phyloP scores from a whole-genome alignment of 1,140 invertebrate species.

The Babylonia areolata region DNA sequence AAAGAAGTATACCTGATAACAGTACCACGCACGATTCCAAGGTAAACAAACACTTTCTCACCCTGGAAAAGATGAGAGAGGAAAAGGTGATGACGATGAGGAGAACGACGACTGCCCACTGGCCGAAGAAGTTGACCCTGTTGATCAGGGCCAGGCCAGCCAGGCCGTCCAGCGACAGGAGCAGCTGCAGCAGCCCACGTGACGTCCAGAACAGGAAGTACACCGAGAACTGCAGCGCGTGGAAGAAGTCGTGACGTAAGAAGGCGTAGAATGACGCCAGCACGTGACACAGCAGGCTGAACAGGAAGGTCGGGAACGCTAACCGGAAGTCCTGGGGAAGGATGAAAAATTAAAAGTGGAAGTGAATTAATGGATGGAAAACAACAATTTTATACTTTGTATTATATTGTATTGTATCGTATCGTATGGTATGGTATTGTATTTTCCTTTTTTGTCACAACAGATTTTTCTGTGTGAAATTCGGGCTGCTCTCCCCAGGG shows the following conservation, averaged over 20 bases:
- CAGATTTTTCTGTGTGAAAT: no score
- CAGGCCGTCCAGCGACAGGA: slow-evolving; percentile 45
- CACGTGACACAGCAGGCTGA: slow-evolving; percentile 55
- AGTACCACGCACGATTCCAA: no score
- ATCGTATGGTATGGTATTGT: no score
- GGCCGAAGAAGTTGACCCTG: slow-evolving; percentile 58
- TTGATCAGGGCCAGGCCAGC: slow-evolving; percentile 11
- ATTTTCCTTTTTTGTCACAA: no score
- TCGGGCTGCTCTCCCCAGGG: no score
- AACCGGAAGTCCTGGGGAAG: slow-evolving; percentile 49
- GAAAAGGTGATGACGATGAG: slow-evolving; percentile 49
- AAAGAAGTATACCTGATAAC: no score
- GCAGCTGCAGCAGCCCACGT: slow-evolving; percentile 44
- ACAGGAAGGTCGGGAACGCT: slow-evolving; percentile 57
- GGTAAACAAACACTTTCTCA: neutral
- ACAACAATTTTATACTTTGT: no score
- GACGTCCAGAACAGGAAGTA: slow-evolving; percentile 62
- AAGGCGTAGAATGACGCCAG: slow-evolving; percentile 63
- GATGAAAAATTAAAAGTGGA: neutral
- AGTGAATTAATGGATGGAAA: no score
- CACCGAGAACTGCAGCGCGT: slow-evolving; percentile 53
- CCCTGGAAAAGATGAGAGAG: slow-evolving; percentile 45
- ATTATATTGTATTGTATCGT: no score
- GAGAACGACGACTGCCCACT: slow-evolving; percentile 55
- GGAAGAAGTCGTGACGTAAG: slow-evolving; percentile 62